Evolutionary conservation across 2,888 invertebrate species (phyloP).

Genomic region (Rotaria sp.): DNA sequence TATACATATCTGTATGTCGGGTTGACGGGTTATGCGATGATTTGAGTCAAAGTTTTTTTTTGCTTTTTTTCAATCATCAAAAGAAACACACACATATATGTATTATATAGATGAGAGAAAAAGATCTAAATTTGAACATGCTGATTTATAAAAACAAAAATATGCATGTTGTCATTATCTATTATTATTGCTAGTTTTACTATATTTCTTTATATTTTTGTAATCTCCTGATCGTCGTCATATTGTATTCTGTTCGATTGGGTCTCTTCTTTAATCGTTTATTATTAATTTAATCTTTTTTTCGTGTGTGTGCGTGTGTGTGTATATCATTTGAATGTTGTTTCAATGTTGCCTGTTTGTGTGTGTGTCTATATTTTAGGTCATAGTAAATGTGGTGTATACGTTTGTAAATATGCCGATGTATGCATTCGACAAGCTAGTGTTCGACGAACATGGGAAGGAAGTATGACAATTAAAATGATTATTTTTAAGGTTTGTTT

Average conservation of each 20-base stretch:
- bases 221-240: background rate
- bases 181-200: background rate
- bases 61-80: background rate
- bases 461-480: conserved; percentile 35
- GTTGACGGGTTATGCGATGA: background rate
- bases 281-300: background rate
- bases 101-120: background rate
- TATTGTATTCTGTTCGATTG: background rate
- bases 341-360: background rate
- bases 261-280: background rate
- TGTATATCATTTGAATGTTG: background rate
- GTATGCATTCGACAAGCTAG: conserved; percentile 31
- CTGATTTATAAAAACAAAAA: background rate
- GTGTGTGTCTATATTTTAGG: conserved; percentile 28
- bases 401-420: conserved; percentile 39
- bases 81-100: background rate
- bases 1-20: background rate
- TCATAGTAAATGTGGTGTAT: conserved; percentile 40
- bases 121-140: background rate
- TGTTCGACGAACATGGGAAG: conserved; percentile 26
- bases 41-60: background rate
- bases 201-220: background rate
- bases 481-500: conserved; percentile 35
- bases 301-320: background rate
- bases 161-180: background rate